phyloP scores from a whole-genome alignment of 1,140 invertebrate genomes.

The Araneus ventricosus region DNA sequence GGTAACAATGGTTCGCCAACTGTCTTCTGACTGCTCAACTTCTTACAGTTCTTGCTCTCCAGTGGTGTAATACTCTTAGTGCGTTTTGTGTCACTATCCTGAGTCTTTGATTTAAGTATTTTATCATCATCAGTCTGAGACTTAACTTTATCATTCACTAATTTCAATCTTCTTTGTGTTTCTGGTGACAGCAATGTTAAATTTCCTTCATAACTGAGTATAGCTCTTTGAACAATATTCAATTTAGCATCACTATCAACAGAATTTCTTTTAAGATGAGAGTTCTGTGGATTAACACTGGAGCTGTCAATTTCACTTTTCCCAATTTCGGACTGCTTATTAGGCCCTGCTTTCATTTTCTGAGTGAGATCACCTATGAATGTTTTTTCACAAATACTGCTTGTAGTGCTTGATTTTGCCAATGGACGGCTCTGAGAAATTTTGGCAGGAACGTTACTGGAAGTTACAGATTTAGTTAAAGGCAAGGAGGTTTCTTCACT shows the following conservation, averaged over 20 bases:
- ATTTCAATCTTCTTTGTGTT: conserved; percentile 65
- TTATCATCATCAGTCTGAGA: conserved; percentile 70
- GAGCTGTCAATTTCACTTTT: neutral
- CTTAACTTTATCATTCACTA: conserved; percentile 66
- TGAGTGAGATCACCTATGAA: neutral
- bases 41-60: conserved; percentile 22
- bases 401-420: conserved; percentile 72
- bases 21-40: neutral
- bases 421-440: conserved; percentile 45
- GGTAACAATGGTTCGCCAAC: conserved; percentile 60
- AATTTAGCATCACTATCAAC: conserved; percentile 57
- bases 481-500: conserved; percentile 8
- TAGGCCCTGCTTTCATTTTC: neutral
- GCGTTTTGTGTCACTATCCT: neutral
- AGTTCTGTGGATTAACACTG: neutral
- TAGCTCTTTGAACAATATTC: conserved; percentile 75
- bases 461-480: conserved; percentile 64
- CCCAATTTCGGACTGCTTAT: neutral
- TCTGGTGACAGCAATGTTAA: conserved; percentile 74
- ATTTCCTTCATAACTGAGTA: conserved; percentile 76
- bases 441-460: conserved; percentile 51
- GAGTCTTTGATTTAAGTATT: conserved; percentile 37
- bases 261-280: conserved; percentile 26
- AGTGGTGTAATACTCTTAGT: neutral
- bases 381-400: conserved; percentile 69